Base-by-base conservation (phyloP, 2,888 invertebrate species). In the Phrixothrix hirtus region DNA sequence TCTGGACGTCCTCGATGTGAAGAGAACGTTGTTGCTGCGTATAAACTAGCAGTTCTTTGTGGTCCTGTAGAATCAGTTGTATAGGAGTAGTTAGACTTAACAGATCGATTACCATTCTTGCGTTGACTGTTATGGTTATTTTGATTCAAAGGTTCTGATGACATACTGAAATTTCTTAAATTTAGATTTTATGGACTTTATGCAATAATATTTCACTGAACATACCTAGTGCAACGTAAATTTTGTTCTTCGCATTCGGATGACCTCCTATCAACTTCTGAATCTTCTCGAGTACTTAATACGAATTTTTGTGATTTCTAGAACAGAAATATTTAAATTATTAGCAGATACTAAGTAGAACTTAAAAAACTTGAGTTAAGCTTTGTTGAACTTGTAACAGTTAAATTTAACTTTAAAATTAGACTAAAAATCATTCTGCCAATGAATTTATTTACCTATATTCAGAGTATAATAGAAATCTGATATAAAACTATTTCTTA, bases 1-100 rank as follows among this genome's bases (percentile, higher is more conserved):
- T 81, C 81, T 1, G 78, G 79, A 25, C 81, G 73, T 1, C 76
- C 73, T 21, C 66, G 52, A 0, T 70, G 74, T 0, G 79, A 76
- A 38, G 78, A 78, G 51, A 43, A 47, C 37, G 58, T 49, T 45
- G 65, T 41, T 52, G 61, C 39, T 59, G 60, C 50, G 64, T 72
- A 73, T 26, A 71, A 59, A 53, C 72, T 73, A 7, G 69, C 63
- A 10, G 69, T 56, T 32, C 69, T 65, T 48, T 69, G 69, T 1
- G 71, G 68, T 0, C 70, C 62, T 17, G 67, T 52, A 2, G 64
- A 62, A 12, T 73, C 71, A 16, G 69, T 59, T 21, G 67, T 66
- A 64, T 70, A 74, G 4, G 73, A 68, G 58, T 72, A 75, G 50
- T 68, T 74, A 7, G 72, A 68, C 30, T 73, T 69, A 4, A 74